Conservation (phyloP, 1,140 invertebrate genomes). For the Archegozetes longisetosus region DNA sequence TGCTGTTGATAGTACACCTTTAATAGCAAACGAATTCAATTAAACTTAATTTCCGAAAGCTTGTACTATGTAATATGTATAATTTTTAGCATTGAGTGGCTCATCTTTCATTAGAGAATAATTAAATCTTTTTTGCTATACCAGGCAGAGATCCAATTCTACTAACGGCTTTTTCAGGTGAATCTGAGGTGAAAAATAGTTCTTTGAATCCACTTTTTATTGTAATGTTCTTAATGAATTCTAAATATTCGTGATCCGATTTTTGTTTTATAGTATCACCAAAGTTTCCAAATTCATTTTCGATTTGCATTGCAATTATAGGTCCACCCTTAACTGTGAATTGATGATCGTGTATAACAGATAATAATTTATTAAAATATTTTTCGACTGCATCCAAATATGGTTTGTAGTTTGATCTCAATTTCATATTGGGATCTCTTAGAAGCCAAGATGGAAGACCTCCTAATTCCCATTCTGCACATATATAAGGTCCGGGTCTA, state of each 20-base stretch:
- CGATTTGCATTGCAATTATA: slow-evolving; percentile 28
- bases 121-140: too few species aligned
- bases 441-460: slow-evolving; percentile 30
- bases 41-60: too few species aligned
- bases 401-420: slow-evolving; percentile 17
- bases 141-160: too few species aligned
- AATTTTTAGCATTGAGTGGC: background rate
- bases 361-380: slow-evolving; percentile 28
- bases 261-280: background rate
- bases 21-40: slow-evolving; percentile 17
- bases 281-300: slow-evolving; percentile 20
- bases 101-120: too few species aligned
- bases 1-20: background rate
- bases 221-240: slow-evolving; percentile 11
- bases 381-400: slow-evolving; percentile 27
- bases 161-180: background rate
- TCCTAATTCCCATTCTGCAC: slow-evolving; percentile 37
- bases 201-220: slow-evolving; percentile 2
- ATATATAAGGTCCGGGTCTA: slow-evolving; percentile 35
- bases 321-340: slow-evolving; percentile 31
- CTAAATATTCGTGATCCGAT: background rate
- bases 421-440: slow-evolving; percentile 13
- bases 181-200: slow-evolving; percentile 15
- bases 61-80: too few species aligned
- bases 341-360: slow-evolving; percentile 27